A percentile compares a stretch with the other conserved stretches of the same genome.
Evolutionary conservation across 2,888 invertebrate genomes (phyloP).

Genomic region (Sipha maydis): DNA sequence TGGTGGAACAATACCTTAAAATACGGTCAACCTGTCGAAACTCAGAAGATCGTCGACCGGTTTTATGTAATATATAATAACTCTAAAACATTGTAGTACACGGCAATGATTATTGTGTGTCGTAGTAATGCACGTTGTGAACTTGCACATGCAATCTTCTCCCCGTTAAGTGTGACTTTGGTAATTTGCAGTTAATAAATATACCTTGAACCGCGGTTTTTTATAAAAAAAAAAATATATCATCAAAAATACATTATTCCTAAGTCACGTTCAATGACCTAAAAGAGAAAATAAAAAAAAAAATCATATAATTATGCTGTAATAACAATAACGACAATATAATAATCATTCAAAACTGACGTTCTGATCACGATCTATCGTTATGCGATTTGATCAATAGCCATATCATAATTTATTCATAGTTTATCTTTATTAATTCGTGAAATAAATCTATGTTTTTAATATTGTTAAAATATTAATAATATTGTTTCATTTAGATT

Average conservation of each 20-base stretch:
- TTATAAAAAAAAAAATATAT: not conserved
- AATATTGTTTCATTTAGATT: not conserved
- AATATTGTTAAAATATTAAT: not conserved
- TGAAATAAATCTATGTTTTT: not conserved
- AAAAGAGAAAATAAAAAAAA: not conserved
- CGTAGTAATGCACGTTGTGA: not conserved
- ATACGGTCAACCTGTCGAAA: not conserved
- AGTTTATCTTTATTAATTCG: not conserved
- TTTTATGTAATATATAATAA: not conserved
- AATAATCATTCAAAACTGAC: not conserved
- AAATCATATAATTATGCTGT: not conserved
- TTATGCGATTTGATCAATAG: not conserved
- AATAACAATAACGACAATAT: not conserved
- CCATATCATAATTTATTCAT: not conserved
- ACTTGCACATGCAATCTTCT: not conserved
- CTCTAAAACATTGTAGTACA: not conserved
- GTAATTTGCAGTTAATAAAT: conserved; percentile 1
- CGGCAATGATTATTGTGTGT: not conserved
- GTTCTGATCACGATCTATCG: not conserved
- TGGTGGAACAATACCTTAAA: not conserved
- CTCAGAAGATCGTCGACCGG: not conserved
- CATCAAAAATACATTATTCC: conserved; percentile 24
- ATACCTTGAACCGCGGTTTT: not conserved
- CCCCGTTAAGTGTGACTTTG: not conserved
- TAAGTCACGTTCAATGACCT: not conserved